Percentiles rank a stretch among this genome's conserved stretches.
Evolutionary conservation across 2,113 vertebrate species (phyloP).

Genomic region (Macquaria australasica): DNA sequence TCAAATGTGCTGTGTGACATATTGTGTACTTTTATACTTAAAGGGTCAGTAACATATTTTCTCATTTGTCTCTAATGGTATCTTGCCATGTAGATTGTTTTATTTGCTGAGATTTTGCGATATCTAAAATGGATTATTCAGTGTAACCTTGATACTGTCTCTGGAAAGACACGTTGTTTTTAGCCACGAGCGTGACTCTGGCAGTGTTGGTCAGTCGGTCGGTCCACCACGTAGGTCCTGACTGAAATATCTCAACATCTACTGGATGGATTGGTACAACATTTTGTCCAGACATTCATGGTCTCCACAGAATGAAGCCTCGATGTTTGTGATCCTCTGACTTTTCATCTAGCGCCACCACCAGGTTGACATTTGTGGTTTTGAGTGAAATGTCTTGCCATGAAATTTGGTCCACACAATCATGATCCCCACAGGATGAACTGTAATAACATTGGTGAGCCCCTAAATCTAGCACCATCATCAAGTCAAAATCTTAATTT

Average conservation of each 20-base stretch:
- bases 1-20: too few species aligned
- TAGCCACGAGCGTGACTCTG: too few species aligned
- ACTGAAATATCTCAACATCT: too few species aligned
- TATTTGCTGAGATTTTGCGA: background rate
- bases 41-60: background rate
- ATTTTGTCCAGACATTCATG: too few species aligned
- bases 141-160: background rate
- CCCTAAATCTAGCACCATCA: background rate
- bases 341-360: too few species aligned
- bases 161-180: too few species aligned
- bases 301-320: too few species aligned
- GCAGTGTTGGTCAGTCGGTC: too few species aligned
- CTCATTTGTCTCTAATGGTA: background rate
- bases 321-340: too few species aligned
- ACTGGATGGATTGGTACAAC: too few species aligned
- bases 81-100: background rate
- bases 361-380: too few species aligned
- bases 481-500: background rate
- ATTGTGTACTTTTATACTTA: background rate
- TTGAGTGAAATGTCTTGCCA: background rate
- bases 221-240: too few species aligned
- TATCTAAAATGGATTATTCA: background rate
- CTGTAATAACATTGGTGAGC: background rate
- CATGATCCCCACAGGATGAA: background rate
- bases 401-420: background rate